A percentile compares a stretch with the other conserved stretches of the same genome.
Conservation (phyloP, 2,888 invertebrate genomes). For the Chydorus sphaericus region DNA sequence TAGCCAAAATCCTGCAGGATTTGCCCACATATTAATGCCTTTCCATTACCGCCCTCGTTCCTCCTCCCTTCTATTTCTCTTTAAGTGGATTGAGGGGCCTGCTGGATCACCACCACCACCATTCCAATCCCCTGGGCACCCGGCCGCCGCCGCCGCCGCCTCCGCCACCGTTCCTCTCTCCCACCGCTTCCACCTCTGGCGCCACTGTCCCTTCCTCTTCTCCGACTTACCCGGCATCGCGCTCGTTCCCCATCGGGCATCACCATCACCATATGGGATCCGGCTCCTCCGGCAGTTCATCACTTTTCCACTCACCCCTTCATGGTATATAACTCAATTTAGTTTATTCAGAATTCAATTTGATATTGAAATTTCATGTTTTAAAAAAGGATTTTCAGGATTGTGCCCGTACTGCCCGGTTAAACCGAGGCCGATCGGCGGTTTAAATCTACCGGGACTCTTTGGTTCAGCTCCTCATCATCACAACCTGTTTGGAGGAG, state of each 20-base stretch:
- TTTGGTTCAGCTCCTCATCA: slow-evolving; percentile 6
- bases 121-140: not conserved
- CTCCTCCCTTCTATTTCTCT: not conserved
- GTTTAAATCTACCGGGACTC: slow-evolving; percentile 10
- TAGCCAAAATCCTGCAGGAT: too few relatives aligned
- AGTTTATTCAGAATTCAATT: not conserved
- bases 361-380: not conserved
- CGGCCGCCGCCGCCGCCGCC: too few relatives aligned
- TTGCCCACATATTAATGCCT: too few relatives aligned
- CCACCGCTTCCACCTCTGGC: too few relatives aligned
- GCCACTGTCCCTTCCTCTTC: too few relatives aligned
- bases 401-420: slow-evolving; percentile 68
- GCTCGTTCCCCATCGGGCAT: not conserved
- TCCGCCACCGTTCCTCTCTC: too few relatives aligned
- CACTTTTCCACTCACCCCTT: slow-evolving; percentile 53
- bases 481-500: slow-evolving; percentile 11
- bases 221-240: not conserved
- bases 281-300: slow-evolving; percentile 38
- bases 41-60: too few relatives aligned
- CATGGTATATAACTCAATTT: slow-evolving; percentile 15
- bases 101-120: slow-evolving; percentile 14
- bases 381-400: slow-evolving; percentile 48
- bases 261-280: slow-evolving; percentile 5
- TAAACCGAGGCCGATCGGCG: slow-evolving; percentile 35
- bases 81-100: slow-evolving; percentile 18